Conservation (phyloP, 2,888 invertebrate genomes). For the Drosophila formosana region DNA sequence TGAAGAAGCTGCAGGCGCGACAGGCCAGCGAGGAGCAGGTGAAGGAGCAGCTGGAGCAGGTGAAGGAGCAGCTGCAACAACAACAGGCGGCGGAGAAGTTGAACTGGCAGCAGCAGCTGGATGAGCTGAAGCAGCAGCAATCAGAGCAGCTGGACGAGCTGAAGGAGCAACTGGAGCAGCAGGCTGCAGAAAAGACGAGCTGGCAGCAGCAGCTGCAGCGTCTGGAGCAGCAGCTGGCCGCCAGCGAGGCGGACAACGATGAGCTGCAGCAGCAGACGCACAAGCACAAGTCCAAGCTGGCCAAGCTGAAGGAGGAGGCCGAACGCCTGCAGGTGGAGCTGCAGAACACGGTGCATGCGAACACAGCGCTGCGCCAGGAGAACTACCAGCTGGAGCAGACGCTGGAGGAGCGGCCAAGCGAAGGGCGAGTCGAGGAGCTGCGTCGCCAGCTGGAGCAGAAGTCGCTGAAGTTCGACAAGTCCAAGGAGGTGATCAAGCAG, state of each 20-base stretch:
- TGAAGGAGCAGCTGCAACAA: constrained; percentile 25
- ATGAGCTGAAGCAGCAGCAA: constrained; percentile 17
- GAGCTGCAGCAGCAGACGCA: constrained; percentile 30
- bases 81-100: not conserved
- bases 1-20: constrained; percentile 89
- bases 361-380: constrained; percentile 44
- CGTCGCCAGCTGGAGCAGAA: constrained; percentile 86
- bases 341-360: constrained; percentile 46
- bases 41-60: constrained; percentile 76
- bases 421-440: constrained; percentile 80
- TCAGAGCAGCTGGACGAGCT: not conserved
- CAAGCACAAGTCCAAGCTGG: constrained; percentile 29
- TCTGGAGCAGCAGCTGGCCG: constrained; percentile 2
- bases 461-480: constrained; percentile 86
- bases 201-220: constrained; percentile 33
- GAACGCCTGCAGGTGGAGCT: constrained; percentile 55
- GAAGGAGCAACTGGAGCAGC: constrained; percentile 1
- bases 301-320: constrained; percentile 33
- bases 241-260: constrained; percentile 9
- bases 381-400: constrained; percentile 35
- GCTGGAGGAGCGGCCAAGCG: constrained; percentile 5
- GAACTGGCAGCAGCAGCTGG: not conserved
- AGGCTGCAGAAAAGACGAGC: not conserved
- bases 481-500: constrained; percentile 86
- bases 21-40: constrained; percentile 28